phyloP scores from a whole-genome alignment of 2,113 vertebrate genomes.

The Plecotus auritus region DNA sequence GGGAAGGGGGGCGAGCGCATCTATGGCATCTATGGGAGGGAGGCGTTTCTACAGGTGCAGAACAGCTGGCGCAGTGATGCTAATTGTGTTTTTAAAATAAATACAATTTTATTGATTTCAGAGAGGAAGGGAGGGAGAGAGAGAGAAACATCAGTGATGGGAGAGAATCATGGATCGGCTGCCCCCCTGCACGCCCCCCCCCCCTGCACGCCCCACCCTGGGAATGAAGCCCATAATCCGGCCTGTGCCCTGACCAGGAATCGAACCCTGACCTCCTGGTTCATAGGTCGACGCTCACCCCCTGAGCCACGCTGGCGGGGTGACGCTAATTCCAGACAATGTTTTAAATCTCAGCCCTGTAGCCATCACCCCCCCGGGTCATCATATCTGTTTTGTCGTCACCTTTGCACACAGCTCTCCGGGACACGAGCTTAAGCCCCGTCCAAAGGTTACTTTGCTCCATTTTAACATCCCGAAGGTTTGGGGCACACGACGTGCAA shows the following conservation, averaged over 20 bases:
- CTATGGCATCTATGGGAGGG: neutral
- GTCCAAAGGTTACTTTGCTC: neutral
- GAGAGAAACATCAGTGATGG: no score
- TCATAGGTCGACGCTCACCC: no score
- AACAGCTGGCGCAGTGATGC: no score
- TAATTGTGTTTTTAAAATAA: no score
- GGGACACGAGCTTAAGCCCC: neutral
- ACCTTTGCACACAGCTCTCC: neutral
- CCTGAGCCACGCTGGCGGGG: neutral
- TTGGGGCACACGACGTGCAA: neutral
- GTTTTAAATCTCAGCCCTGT: neutral
- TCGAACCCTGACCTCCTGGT: no score
- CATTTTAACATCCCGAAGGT: neutral
- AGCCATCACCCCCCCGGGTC: neutral
- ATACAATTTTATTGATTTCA: no score
- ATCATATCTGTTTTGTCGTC: neutral
- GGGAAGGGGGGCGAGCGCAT: neutral
- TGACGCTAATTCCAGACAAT: neutral
- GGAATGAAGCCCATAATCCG: no score
- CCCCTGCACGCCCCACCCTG: no score
- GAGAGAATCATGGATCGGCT: no score
- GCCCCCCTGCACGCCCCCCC: no score
- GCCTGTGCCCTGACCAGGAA: no score
- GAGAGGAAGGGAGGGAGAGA: no score
- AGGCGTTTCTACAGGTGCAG: neutral